Base-by-base conservation (phyloP, 1,140 invertebrate species). In the Lamellibrachia luymesi region DNA sequence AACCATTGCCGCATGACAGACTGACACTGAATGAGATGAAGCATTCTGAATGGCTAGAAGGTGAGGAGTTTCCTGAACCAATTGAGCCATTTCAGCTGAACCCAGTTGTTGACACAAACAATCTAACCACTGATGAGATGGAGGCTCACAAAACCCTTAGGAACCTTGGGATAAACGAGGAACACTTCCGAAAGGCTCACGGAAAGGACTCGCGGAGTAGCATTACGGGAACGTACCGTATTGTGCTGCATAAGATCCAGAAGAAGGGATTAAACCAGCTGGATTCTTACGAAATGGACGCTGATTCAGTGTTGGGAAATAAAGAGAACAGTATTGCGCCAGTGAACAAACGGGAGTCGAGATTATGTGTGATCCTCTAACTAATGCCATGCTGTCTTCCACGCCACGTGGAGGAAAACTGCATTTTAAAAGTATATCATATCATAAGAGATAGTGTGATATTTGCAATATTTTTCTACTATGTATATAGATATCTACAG, bases 141-240 rank as follows among this genome's bases (percentile, higher is more conserved):
- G 95, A 96, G 92, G 95, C 96, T 6, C 94, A 96, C 25, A 94
- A 95, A 92, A 95, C 96, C 56, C 94, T 97, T 52, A 94, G 95
- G 56, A 95, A 96, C 25, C 94, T 97, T 2, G 97, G 97, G 4
- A 97, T 97, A 49, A 96, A 95, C 6, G 95, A 96, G 1, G 95
- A 96, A n/a, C 96, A 97, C 94, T 95, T 97, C 13, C 95, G 95
- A 93, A 95, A 96, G n/a, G 95, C 96, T 92, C 94, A 95, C 22
- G 94, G 95, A 10, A 96, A 96, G 90, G 97, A 97, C 22, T 96
- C 96, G 0, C 95, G 96, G 64, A 97, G 96, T 94, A 96, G 96
- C 93, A 95, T 97, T 50, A 97, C 97, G 10, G 97, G 97, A 2
- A 97, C 97, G 22, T 97, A 97, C 94, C 95, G 97, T 91, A 97